Percentiles rank a stretch among this genome's conserved stretches.
Conservation (phyloP, 2,113 vertebrate genomes). For the Ceuthmochares aereus region DNA sequence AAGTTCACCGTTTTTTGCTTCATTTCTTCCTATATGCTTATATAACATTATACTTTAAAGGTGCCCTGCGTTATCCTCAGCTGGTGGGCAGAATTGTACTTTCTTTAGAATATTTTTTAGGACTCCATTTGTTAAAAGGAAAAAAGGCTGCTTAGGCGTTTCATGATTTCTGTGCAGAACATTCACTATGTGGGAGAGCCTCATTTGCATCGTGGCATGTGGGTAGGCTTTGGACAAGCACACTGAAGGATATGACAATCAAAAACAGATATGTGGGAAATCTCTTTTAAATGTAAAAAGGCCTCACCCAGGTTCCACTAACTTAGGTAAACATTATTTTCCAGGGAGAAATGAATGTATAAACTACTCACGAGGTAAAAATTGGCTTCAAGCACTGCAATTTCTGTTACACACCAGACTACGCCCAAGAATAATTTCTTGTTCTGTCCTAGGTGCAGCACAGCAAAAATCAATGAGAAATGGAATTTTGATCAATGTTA, state of each 20-base stretch:
- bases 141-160: slow-evolving; percentile 12
- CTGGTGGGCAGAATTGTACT: slow-evolving; percentile 29
- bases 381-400: not conserved
- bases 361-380: slow-evolving; percentile 3
- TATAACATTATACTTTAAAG: slow-evolving; percentile 23
- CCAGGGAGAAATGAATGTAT: not conserved
- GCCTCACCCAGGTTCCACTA: slow-evolving; percentile 1
- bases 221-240: slow-evolving; percentile 68
- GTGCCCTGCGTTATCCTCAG: slow-evolving; percentile 8
- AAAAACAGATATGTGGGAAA: slow-evolving; percentile 68
- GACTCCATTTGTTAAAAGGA: slow-evolving; percentile 18
- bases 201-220: slow-evolving; percentile 65
- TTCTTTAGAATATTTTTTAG: slow-evolving; percentile 17
- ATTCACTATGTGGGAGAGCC: slow-evolving; percentile 68
- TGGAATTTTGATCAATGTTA: slow-evolving; percentile 55
- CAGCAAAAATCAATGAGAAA: slow-evolving; percentile 50
- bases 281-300: slow-evolving; percentile 47
- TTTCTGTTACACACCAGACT: not conserved
- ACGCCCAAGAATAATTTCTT: not conserved
- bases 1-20: not conserved
- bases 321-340: slow-evolving; percentile 12
- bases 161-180: slow-evolving; percentile 63
- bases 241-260: slow-evolving; percentile 59
- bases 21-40: not conserved
- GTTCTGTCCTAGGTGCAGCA: slow-evolving; percentile 23